These are phyloP conservation scores for Anticlea derivata DNA, from an alignment of 2,888 invertebrate species.

Conservation along the genomic window DNA sequence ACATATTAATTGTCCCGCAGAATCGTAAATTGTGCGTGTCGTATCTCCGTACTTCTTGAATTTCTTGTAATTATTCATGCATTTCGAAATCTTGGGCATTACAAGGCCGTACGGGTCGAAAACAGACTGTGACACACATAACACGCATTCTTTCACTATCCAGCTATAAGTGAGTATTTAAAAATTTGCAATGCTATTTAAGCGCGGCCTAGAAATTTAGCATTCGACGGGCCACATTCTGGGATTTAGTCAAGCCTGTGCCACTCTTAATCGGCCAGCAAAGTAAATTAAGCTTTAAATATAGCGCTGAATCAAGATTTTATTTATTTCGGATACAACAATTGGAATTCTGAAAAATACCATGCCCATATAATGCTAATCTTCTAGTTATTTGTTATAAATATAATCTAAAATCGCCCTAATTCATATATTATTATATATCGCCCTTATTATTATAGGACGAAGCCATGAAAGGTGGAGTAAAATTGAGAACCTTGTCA, in stretches of 20 bases:
- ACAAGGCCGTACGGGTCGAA: conserved; percentile 41
- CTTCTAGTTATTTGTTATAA: too few species aligned
- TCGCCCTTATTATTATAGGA: too few species aligned
- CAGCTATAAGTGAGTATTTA: conserved; percentile 45
- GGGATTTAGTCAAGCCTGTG: conserved; percentile 29
- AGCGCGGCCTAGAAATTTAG: conserved; percentile 63
- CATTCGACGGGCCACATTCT: conserved; percentile 50
- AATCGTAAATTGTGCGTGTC: conserved; percentile 31
- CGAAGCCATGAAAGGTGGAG: too few species aligned
- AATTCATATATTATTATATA: too few species aligned
- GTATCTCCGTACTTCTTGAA: conserved; percentile 33
- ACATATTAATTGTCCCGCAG: conserved; percentile 20
- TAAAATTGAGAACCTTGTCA: too few species aligned
- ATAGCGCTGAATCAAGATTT: background rate
- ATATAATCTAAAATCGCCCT: too few species aligned
- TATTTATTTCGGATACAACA: background rate
- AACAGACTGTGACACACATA: conserved; percentile 44
- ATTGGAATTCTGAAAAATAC: too few species aligned
- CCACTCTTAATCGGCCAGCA: background rate
- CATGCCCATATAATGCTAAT: too few species aligned
- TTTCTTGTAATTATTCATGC: conserved; percentile 28
- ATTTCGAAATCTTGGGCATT: conserved; percentile 40
- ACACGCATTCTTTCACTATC: conserved; percentile 40
- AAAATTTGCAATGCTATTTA: conserved; percentile 63
- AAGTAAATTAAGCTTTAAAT: background rate